A percentile compares a stretch with the other conserved stretches of the same genome.
Evolutionary conservation across 2,797 vertebrate species (phyloP).

Genomic region (Emydoidea blandingii): DNA sequence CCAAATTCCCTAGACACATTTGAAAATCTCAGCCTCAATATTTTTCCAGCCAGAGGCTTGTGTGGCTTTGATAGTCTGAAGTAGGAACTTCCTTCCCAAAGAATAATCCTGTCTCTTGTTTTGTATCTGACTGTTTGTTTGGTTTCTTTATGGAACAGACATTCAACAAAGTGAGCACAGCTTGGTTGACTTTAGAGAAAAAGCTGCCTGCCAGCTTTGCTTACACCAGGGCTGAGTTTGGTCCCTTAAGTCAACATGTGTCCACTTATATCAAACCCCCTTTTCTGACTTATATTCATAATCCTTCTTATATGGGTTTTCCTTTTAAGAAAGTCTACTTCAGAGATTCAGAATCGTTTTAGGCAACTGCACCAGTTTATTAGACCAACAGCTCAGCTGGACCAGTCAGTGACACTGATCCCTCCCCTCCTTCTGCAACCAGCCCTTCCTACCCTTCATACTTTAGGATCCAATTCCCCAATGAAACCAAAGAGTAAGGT

Average conservation of each 20-base stretch:
- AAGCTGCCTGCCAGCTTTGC: neutral
- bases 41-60: neutral
- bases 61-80: neutral
- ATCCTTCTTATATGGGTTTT: neutral
- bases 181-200: neutral
- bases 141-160: neutral
- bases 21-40: neutral
- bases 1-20: neutral
- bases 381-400: neutral
- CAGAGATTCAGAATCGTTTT: neutral
- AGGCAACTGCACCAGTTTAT: neutral
- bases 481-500: no score
- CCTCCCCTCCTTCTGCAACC: neutral
- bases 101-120: neutral
- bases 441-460: neutral
- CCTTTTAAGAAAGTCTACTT: neutral
- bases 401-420: neutral
- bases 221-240: neutral
- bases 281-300: neutral
- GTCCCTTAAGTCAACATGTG: neutral
- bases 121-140: neutral
- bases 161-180: neutral
- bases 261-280: neutral
- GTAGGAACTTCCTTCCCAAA: neutral
- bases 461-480: no score